phyloP scores from a whole-genome alignment of 2,797 vertebrate species.

The Myripristis murdjan region DNA sequence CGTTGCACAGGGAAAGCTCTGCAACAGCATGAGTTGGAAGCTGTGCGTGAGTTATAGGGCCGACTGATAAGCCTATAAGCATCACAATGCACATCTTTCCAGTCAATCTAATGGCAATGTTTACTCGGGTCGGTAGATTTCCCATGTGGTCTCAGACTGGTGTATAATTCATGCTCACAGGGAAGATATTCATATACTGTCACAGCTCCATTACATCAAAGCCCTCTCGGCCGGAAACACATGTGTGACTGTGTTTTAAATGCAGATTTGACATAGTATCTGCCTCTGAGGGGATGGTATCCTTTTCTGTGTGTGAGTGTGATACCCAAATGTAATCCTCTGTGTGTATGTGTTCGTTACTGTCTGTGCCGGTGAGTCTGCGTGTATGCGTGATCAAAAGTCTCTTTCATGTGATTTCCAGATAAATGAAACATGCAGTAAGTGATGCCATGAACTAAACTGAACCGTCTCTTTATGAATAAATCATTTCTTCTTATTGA shows the following conservation, averaged over 20 bases:
- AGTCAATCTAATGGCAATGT: slow-evolving; percentile 43
- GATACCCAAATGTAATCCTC: slow-evolving; percentile 50
- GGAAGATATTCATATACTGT: slow-evolving; percentile 33
- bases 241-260: slow-evolving; percentile 49
- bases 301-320: slow-evolving; percentile 59
- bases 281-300: slow-evolving; percentile 56
- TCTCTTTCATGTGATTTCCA: slow-evolving; percentile 71
- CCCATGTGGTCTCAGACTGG: slow-evolving; percentile 43
- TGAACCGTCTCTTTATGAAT: slow-evolving; percentile 77
- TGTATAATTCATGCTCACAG: slow-evolving; percentile 50
- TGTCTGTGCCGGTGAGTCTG: slow-evolving; percentile 20
- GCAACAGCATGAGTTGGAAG: too few species aligned
- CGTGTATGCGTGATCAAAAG: slow-evolving; percentile 79
- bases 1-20: slow-evolving; percentile 42
- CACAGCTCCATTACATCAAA: slow-evolving; percentile 51
- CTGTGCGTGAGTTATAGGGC: neutral
- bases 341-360: slow-evolving; percentile 29
- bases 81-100: slow-evolving; percentile 24
- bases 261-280: slow-evolving; percentile 60
- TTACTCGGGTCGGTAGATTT: slow-evolving; percentile 63
- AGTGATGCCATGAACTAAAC: slow-evolving; percentile 69
- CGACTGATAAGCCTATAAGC: slow-evolving; percentile 39
- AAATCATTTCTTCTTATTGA: slow-evolving; percentile 65
- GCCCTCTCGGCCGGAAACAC: slow-evolving; percentile 44
- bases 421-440: slow-evolving; percentile 79